These are phyloP conservation scores for Pluvianellus socialis DNA, from an alignment of 2,113 vertebrate species.

Conservation along the genomic window DNA sequence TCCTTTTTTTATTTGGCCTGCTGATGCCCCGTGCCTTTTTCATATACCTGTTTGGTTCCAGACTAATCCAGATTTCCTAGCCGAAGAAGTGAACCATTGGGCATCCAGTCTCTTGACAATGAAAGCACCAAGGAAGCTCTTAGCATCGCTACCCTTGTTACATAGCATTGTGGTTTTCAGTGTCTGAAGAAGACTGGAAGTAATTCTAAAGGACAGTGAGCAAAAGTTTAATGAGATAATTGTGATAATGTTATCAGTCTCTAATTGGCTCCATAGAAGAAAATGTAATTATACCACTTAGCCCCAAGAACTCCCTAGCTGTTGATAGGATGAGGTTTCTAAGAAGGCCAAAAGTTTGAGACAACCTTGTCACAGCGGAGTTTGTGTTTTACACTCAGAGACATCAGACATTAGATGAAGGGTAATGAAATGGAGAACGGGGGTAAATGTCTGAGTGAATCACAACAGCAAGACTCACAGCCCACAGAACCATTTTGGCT, in stretches of 20 bases:
- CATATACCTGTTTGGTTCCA: background rate
- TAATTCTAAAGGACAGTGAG: background rate
- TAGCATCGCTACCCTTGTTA: rapidly evolving
- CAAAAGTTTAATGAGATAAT: constrained; percentile 4
- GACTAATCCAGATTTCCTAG: background rate
- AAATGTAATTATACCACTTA: background rate
- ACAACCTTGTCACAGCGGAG: background rate
- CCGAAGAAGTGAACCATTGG: background rate
- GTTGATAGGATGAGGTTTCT: background rate
- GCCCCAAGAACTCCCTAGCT: background rate
- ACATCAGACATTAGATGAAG: background rate
- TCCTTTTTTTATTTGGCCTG: background rate
- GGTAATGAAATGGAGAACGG: background rate
- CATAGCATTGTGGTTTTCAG: background rate
- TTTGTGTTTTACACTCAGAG: background rate
- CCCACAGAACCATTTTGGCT: background rate
- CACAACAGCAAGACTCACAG: rapidly evolving
- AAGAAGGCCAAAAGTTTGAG: background rate
- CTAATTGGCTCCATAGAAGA: background rate
- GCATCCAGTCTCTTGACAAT: background rate
- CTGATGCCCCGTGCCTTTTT: background rate
- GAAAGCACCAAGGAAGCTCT: background rate
- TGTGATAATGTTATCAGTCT: background rate
- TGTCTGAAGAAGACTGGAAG: background rate
- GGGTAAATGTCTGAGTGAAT: background rate